Evolutionary conservation across 2,888 invertebrate genomes (phyloP).

Genomic region (Gryllus longicercus): DNA sequence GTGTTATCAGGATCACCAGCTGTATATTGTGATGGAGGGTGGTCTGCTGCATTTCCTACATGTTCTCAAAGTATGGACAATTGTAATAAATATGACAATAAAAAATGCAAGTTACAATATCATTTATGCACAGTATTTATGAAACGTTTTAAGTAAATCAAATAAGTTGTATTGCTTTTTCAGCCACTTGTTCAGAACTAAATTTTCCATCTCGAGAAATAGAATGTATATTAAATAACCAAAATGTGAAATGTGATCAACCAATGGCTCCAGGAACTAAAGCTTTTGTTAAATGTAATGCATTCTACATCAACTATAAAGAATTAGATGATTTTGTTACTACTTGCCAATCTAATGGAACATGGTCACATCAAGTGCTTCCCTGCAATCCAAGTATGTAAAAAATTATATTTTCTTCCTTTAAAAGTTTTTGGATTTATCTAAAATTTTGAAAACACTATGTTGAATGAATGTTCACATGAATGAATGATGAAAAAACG

Average conservation of each 20-base stretch:
- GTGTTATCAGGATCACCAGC: constrained; percentile 39
- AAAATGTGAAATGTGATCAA: constrained; percentile 39
- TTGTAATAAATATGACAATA: background rate
- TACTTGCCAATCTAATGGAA: constrained; percentile 39
- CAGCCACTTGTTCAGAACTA: constrained; percentile 39
- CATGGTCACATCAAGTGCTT: constrained; percentile 40
- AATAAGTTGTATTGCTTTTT: background rate
- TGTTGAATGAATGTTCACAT: too few species aligned
- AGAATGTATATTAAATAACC: constrained; percentile 38
- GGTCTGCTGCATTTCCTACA: constrained; percentile 38
- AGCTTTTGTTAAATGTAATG: constrained; percentile 41
- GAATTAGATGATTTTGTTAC: constrained; percentile 42
- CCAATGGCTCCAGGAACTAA: constrained; percentile 40
- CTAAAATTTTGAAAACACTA: too few species aligned
- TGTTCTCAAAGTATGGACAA: constrained; percentile 29
- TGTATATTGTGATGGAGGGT: constrained; percentile 40
- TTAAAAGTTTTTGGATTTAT: too few species aligned
- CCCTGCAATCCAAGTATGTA: constrained; percentile 41
- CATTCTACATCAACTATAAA: constrained; percentile 40
- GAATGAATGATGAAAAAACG: too few species aligned
- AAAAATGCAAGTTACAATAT: background rate
- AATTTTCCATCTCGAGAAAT: constrained; percentile 40
- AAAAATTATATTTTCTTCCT: constrained; percentile 18
- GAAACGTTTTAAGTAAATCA: background rate
- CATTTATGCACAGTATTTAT: too few species aligned